Evolutionary conservation across 2,797 vertebrate genomes (phyloP).

Genomic region (Lithobates pipiens): DNA sequence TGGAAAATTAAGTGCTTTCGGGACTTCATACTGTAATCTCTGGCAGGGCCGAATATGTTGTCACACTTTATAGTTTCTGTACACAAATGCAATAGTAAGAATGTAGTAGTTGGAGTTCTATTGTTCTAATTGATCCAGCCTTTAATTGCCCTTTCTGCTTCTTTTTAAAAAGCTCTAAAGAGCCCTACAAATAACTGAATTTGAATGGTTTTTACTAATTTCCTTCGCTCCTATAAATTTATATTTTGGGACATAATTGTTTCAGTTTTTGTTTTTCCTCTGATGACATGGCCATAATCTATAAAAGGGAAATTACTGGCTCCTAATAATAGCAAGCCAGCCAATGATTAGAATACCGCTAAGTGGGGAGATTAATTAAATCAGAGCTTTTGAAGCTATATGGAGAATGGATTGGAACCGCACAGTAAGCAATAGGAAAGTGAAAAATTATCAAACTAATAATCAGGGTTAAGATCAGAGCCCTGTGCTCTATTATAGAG

Average conservation of each 20-base stretch:
- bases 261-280: background rate
- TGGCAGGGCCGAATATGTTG: too few relatives aligned
- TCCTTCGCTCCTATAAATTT: background rate
- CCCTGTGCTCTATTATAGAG: background rate
- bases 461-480: background rate
- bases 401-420: background rate
- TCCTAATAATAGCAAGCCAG: background rate
- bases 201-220: slow-evolving; percentile 1
- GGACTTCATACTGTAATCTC: too few relatives aligned
- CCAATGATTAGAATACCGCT: background rate
- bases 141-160: background rate
- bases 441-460: background rate
- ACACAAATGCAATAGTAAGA: too few relatives aligned
- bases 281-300: background rate
- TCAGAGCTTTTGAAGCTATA: background rate
- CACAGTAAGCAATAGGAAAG: background rate
- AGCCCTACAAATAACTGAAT: background rate
- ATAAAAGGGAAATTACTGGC: background rate
- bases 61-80: too few relatives aligned
- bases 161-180: background rate
- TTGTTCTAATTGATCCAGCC: background rate
- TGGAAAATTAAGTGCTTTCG: too few relatives aligned
- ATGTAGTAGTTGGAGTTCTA: too few relatives aligned
- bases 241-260: slow-evolving; percentile 17
- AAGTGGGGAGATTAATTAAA: background rate